phyloP scores from a whole-genome alignment of 2,888 invertebrate species.

The Pantelozetes paolii region DNA sequence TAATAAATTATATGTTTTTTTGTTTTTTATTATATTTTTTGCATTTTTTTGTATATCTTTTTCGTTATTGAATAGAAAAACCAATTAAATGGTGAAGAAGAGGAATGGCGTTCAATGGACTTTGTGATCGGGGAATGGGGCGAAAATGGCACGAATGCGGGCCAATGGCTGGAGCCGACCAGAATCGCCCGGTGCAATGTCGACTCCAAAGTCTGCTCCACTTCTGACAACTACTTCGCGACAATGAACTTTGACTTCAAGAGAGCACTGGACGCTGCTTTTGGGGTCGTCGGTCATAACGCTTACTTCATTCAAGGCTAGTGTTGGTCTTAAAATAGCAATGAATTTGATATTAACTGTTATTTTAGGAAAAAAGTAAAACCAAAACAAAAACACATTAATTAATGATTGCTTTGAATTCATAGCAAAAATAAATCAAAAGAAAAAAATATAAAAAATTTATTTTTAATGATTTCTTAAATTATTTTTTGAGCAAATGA shows the following conservation, averaged over 20 bases:
- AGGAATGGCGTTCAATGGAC: constrained; percentile 40
- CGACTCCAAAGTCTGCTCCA: constrained; percentile 33
- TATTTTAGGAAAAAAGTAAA: no score
- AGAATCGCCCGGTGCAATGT: constrained; percentile 38
- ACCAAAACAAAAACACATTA: no score
- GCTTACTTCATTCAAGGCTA: constrained; percentile 42
- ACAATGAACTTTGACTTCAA: constrained; percentile 41
- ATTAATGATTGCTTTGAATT: no score
- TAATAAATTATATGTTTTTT: neutral
- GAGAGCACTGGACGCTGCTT: constrained; percentile 34
- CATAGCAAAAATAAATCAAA: no score
- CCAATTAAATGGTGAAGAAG: constrained; percentile 17
- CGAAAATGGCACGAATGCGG: constrained; percentile 26
- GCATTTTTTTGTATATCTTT: neutral
- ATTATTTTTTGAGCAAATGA: no score
- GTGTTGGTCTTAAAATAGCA: no score
- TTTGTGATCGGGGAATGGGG: constrained; percentile 28
- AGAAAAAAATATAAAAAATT: no score
- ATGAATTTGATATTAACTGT: no score
- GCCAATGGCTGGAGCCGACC: constrained; percentile 27
- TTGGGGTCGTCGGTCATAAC: constrained; percentile 37
- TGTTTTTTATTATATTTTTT: neutral
- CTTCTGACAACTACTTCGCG: constrained; percentile 39
- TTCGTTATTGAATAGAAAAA: neutral
- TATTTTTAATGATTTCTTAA: no score